Conservation (phyloP, 1,140 invertebrate species). For the Drosophila parabipectinata region DNA sequence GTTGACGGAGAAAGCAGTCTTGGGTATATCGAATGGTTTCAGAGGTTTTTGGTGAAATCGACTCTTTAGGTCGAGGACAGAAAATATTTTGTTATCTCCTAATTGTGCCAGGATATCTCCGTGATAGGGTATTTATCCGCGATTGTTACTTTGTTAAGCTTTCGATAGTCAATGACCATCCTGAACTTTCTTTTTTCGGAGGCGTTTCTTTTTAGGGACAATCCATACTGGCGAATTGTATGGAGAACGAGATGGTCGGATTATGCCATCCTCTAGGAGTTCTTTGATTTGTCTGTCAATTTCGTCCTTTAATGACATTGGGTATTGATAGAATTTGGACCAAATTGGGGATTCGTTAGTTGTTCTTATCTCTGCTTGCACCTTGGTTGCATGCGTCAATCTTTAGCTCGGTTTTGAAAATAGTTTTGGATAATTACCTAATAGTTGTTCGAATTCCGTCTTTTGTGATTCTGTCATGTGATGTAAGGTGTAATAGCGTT, state of each 20-base stretch:
- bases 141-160: conserved; percentile 2
- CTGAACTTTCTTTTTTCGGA: not conserved
- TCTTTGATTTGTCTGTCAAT: not conserved
- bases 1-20: not conserved
- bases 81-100: conserved; percentile 16
- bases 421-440: not conserved
- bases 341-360: not conserved
- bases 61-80: conserved; percentile 7
- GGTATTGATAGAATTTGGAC: not conserved
- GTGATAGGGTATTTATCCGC: conserved; percentile 3
- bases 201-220: not conserved
- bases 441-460: not conserved
- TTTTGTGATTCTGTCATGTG: not conserved
- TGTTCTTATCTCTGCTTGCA: not conserved
- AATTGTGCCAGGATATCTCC: conserved; percentile 4
- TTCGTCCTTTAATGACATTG: not conserved
- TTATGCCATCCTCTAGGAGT: not conserved
- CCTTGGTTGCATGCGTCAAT: not conserved
- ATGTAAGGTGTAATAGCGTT: not conserved
- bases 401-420: not conserved
- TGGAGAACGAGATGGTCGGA: not conserved
- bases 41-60: not conserved
- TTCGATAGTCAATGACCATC: not conserved
- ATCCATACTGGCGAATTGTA: not conserved
- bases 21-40: not conserved